Evolutionary conservation across 2,888 invertebrate genomes (phyloP), one percentile per base, ranked within the genome.

Genomic region (Cryptops parisi): DNA sequence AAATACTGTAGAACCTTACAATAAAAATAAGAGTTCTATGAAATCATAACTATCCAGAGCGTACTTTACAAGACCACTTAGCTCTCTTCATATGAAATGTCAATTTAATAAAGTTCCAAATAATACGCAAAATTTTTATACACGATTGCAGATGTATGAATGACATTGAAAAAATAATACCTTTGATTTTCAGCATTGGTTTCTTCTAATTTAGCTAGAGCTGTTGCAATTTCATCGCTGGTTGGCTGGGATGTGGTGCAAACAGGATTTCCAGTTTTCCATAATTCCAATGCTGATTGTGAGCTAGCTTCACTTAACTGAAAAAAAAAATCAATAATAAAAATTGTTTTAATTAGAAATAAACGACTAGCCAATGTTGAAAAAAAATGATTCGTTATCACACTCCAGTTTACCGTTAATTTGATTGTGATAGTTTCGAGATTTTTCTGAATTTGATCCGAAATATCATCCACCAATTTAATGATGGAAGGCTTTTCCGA

Each of bases 401-500:
- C n/a, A n/a, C n/a, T n/a, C n/a, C n/a, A n/a, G n/a, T 6, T 46
- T 51, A 61, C 59, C 25, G 33, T 38, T 23, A 54, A 24, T 25
- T 55, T 53, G 3, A 66, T 56, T 24, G 61, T 56, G 39, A 62
- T 55, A 2, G 64, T 62, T 38, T 63, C 61, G 24, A 62, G 57
- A 49, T 60, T 49, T 43, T 60, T 62, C 38, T 55, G 56, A 9
- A 63, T 55, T 21, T 57, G 53, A 5, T 60, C 60, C 17, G 61
- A 61, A 3, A 72, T 58, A 17, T 62, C 60, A 21, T 70, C 68
- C 57, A 75, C 60, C 15, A 73, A 65, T 22, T 64, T 63, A 47
- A 84, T 78, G 50, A 89, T 81, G 41, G 82, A 84, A 1, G 81
- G 81, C 65, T 91, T 90, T 64, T 93, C 91, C 2, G 87, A 87